Conservation (phyloP, 2,888 invertebrate species). For the Tenthredo livida region DNA sequence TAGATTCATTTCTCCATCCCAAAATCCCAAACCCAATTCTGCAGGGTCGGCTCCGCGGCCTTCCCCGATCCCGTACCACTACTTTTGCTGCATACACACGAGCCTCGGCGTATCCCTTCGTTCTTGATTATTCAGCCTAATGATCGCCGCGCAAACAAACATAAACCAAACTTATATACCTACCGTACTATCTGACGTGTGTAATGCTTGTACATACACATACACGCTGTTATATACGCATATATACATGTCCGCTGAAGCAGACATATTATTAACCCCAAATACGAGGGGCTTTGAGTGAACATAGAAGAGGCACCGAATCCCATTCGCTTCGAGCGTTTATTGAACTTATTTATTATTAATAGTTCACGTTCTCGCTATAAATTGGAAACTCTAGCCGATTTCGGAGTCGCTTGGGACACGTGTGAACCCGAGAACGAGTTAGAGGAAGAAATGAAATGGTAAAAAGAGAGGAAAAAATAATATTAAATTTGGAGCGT, state of each 20-base stretch:
- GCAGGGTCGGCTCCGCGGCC: constrained; percentile 26
- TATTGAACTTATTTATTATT: constrained; percentile 45
- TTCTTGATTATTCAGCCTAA: constrained; percentile 61
- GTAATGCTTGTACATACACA: neutral
- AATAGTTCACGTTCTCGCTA: neutral
- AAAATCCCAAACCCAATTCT: constrained; percentile 22
- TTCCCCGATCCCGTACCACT: neutral
- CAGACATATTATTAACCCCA: constrained; percentile 42
- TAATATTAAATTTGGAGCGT: neutral
- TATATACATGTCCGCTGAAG: neutral
- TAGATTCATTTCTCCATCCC: constrained; percentile 7
- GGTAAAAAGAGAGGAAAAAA: neutral
- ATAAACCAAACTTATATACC: constrained; percentile 45
- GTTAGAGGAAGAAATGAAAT: neutral
- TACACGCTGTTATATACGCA: constrained; percentile 1
- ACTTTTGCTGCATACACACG: constrained; percentile 23
- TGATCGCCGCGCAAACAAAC: constrained; percentile 60
- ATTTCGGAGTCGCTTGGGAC: constrained; percentile 2
- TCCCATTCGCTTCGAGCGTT: constrained; percentile 20
- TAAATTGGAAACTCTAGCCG: constrained; percentile 12
- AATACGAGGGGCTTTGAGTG: constrained; percentile 17
- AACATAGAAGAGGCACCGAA: neutral
- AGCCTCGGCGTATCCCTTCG: constrained; percentile 14
- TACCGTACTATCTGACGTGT: neutral
- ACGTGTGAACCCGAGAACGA: constrained; percentile 11